These are phyloP conservation scores for Pelodytes ibericus DNA, from an alignment of 2,797 vertebrate genomes.

Conservation along the genomic window DNA sequence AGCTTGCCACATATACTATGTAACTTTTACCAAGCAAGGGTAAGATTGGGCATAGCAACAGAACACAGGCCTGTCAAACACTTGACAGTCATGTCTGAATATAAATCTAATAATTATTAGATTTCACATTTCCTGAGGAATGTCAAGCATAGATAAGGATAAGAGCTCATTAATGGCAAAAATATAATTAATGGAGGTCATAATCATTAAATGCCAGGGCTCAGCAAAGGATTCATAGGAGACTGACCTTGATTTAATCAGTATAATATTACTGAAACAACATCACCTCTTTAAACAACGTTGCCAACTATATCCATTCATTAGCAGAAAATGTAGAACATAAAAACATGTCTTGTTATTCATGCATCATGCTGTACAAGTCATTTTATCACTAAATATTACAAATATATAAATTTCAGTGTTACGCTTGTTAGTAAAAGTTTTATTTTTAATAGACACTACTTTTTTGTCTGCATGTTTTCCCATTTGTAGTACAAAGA, in stretches of 20 bases:
- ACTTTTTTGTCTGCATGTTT: too few relatives aligned
- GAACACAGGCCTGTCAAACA: too few relatives aligned
- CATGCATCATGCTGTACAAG: too few relatives aligned
- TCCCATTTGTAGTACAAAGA: too few relatives aligned
- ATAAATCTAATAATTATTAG: background rate
- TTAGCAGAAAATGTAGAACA: background rate
- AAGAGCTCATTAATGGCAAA: slow-evolving; percentile 24
- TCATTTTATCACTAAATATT: too few relatives aligned
- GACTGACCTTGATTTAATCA: slow-evolving; percentile 53
- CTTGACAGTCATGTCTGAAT: background rate
- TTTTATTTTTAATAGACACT: too few relatives aligned
- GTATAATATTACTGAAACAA: slow-evolving; percentile 33
- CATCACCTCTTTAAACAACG: slow-evolving; percentile 34
- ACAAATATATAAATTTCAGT: too few relatives aligned
- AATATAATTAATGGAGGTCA: slow-evolving; percentile 50
- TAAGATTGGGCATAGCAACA: too few relatives aligned
- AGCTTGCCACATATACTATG: too few relatives aligned
- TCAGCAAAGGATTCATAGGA: slow-evolving; percentile 41
- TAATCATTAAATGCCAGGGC: slow-evolving; percentile 50
- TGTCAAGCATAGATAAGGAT: slow-evolving; percentile 14
- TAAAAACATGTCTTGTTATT: too few relatives aligned
- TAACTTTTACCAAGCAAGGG: too few relatives aligned
- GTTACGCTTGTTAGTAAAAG: too few relatives aligned
- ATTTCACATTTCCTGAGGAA: slow-evolving; percentile 2
- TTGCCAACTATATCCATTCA: slow-evolving; percentile 18